Evolutionary conservation across 2,888 invertebrate species (phyloP).

Genomic region (Micoletzkya japonica): DNA sequence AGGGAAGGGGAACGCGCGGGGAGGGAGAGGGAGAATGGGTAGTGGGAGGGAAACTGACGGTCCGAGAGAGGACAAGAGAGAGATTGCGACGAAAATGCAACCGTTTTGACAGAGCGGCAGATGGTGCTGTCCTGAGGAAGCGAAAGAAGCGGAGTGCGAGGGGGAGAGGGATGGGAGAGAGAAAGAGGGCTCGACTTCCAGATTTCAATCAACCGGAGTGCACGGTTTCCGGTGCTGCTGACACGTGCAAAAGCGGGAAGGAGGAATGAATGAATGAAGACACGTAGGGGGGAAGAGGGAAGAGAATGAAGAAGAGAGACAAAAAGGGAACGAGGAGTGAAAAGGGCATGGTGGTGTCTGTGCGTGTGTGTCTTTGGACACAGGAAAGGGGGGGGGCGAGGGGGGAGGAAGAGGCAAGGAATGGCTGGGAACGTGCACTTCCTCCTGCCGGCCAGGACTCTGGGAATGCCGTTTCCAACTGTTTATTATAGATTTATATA

Average conservation of each 20-base stretch:
- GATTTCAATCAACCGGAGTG: background rate
- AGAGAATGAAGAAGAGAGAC: background rate
- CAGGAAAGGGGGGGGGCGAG: background rate
- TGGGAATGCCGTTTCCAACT: no score
- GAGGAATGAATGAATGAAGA: background rate
- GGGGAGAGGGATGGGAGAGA: constrained; percentile 6
- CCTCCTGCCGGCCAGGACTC: no score
- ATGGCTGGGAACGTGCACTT: background rate
- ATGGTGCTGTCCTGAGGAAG: background rate
- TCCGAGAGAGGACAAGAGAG: background rate
- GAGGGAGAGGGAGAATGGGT: background rate
- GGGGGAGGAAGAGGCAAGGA: background rate
- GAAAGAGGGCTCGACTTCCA: background rate
- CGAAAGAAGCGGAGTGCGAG: background rate
- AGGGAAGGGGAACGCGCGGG: no score
- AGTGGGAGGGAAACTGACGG: background rate
- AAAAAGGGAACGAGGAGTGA: background rate
- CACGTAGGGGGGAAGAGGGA: background rate
- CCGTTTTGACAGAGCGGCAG: background rate
- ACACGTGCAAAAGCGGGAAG: background rate
- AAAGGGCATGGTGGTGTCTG: background rate
- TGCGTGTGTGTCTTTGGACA: background rate
- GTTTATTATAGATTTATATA: no score
- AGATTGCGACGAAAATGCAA: background rate
- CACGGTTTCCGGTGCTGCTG: background rate